These are phyloP conservation scores for Callithrix jacchus DNA, from an alignment of 2,113 vertebrate species.

Conservation along the genomic window DNA sequence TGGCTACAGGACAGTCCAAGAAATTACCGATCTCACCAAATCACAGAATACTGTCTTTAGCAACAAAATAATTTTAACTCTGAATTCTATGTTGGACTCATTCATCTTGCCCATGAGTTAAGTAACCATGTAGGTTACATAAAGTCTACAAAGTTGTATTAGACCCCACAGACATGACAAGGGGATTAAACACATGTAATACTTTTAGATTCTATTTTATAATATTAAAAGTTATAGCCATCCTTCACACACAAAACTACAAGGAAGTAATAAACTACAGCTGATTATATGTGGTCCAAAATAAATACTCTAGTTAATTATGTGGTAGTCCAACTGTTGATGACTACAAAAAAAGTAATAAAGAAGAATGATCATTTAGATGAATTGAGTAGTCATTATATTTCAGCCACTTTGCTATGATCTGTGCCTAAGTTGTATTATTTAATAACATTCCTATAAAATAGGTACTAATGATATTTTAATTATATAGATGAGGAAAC, in stretches of 20 bases:
- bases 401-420: not conserved
- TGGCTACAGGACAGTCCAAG: not conserved
- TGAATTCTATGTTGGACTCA: not conserved
- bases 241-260: not conserved
- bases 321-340: not conserved
- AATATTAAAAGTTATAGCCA: not conserved
- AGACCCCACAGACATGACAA: not conserved
- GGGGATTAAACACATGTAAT: not conserved
- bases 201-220: not conserved
- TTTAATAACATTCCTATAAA: not conserved
- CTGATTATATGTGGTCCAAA: not conserved
- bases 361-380: not conserved
- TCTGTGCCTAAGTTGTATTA: not conserved
- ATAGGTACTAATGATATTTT: not conserved
- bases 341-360: not conserved
- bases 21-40: not conserved
- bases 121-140: not conserved
- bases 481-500: not conserved
- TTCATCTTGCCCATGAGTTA: not conserved
- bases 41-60: not conserved
- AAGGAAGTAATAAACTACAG: not conserved
- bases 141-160: not conserved
- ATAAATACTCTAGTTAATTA: not conserved
- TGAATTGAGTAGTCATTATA: not conserved
- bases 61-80: not conserved